phyloP scores from a whole-genome alignment of 2,888 invertebrate species.

The Cryptus armator region DNA sequence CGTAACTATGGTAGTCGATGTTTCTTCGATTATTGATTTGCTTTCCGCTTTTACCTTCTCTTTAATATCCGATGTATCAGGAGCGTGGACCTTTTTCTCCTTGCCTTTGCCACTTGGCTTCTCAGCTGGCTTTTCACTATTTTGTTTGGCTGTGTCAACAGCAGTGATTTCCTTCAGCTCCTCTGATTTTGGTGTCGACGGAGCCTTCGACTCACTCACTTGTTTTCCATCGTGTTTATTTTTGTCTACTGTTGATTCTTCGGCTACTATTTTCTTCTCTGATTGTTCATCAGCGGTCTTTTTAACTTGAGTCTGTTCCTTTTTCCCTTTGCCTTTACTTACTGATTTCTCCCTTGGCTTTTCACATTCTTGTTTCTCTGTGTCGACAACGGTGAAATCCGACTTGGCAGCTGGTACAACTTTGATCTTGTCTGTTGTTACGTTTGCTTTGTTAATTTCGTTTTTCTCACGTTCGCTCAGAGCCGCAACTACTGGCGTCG shows the following conservation, averaged over 20 bases:
- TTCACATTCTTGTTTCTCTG: conserved; percentile 20
- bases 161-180: neutral
- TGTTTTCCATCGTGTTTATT: conserved; percentile 27
- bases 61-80: conserved; percentile 1
- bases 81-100: conserved; percentile 48
- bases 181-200: neutral
- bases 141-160: neutral
- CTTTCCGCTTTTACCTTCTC: conserved; percentile 20
- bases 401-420: conserved; percentile 24
- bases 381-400: neutral
- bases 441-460: conserved; percentile 37
- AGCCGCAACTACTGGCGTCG: conserved; percentile 23
- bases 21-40: conserved; percentile 31
- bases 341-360: conserved; percentile 56
- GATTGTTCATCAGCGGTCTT: conserved; percentile 72
- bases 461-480: conserved; percentile 63
- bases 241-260: conserved; percentile 1
- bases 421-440: conserved; percentile 31
- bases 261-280: conserved; percentile 71
- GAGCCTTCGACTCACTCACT: neutral
- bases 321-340: conserved; percentile 62
- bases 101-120: conserved; percentile 38
- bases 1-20: neutral
- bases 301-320: conserved; percentile 37
- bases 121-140: conserved; percentile 12